Conservation (phyloP, 1,140 invertebrate species). For the Aphis craccivora region DNA sequence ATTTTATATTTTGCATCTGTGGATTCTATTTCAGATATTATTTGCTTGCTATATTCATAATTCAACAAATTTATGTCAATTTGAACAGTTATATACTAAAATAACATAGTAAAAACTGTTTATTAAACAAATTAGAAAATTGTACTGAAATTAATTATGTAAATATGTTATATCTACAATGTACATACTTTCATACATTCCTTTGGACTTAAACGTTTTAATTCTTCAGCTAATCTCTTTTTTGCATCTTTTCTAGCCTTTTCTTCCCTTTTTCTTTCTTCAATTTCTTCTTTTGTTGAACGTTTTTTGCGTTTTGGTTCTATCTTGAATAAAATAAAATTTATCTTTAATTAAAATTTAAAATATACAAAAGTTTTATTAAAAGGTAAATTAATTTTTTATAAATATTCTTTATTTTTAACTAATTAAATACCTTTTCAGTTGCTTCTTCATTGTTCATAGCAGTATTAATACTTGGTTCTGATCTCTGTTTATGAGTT, state of each 20-base stretch:
- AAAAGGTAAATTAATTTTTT: neutral
- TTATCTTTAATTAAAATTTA: too few relatives aligned
- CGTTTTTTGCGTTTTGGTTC: constrained; percentile 38
- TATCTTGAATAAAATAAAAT: neutral
- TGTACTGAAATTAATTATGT: neutral
- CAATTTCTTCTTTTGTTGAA: constrained; percentile 43
- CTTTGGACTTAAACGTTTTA: constrained; percentile 41
- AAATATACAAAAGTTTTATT: neutral
- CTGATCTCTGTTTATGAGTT: neutral
- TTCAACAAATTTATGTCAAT: constrained; percentile 42
- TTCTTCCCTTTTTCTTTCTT: constrained; percentile 45
- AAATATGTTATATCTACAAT: too few relatives aligned
- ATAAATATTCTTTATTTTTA: neutral
- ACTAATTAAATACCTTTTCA: neutral
- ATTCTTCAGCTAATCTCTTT: constrained; percentile 29
- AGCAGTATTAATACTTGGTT: too few relatives aligned
- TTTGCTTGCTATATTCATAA: neutral
- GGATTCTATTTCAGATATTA: constrained; percentile 33
- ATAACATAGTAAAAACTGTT: neutral
- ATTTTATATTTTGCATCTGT: constrained; percentile 20
- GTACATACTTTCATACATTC: constrained; percentile 49
- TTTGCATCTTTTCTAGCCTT: constrained; percentile 18
- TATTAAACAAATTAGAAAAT: neutral
- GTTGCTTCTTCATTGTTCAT: neutral
- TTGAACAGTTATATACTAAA: constrained; percentile 48